These are phyloP conservation scores for Eupithecia subfuscata DNA, from an alignment of 2,888 invertebrate species.

Conservation along the genomic window DNA sequence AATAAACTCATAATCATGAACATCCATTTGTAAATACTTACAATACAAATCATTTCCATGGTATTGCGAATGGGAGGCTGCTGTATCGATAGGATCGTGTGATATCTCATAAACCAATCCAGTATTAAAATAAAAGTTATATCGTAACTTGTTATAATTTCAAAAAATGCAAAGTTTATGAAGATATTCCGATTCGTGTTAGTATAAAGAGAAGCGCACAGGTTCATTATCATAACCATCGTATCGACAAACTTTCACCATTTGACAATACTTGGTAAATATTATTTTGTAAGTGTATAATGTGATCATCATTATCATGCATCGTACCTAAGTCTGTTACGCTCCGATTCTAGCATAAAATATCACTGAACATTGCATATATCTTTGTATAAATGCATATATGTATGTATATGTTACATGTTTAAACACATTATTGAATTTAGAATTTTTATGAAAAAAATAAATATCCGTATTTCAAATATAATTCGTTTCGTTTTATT, in stretches of 20 bases:
- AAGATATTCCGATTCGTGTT: constrained; percentile 68
- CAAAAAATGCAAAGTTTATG: constrained; percentile 56
- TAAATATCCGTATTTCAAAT: constrained; percentile 85
- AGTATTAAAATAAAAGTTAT: constrained; percentile 65
- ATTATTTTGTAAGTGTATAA: constrained; percentile 79
- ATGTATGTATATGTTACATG: constrained; percentile 85
- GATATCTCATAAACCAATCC: constrained; percentile 69
- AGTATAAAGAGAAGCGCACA: constrained; percentile 77
- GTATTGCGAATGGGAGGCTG: constrained; percentile 46
- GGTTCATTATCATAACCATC: constrained; percentile 62
- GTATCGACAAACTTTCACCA: constrained; percentile 72
- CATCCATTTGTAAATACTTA: constrained; percentile 71
- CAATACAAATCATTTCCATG: constrained; percentile 47
- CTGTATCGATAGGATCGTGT: constrained; percentile 57
- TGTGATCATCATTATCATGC: constrained; percentile 72
- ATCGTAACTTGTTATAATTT: constrained; percentile 19
- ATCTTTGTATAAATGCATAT: constrained; percentile 85
- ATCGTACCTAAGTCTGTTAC: constrained; percentile 74
- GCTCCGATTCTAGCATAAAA: constrained; percentile 82
- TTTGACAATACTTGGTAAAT: constrained; percentile 84
- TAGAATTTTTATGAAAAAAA: constrained; percentile 85
- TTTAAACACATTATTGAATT: constrained; percentile 85
- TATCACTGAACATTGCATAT: constrained; percentile 83
- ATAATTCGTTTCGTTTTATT: constrained; percentile 77
- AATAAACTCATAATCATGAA: constrained; percentile 56